A percentile compares a stretch with the other conserved stretches of the same genome.
phyloP scores from a whole-genome alignment of 2,797 vertebrate species.

The Acanthornis magna region DNA sequence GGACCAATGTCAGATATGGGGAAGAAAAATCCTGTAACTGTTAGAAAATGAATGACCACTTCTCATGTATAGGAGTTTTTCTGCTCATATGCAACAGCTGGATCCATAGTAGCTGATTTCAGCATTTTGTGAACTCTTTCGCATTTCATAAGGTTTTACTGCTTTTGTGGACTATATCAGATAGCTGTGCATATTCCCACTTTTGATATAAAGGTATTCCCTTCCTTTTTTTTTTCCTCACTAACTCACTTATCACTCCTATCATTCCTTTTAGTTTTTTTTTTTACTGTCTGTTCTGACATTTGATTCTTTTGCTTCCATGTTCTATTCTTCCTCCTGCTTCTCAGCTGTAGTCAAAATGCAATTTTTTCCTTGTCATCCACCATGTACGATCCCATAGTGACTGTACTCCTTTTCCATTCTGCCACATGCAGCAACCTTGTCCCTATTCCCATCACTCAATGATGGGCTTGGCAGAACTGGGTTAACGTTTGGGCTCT shows the following conservation, averaged over 20 bases:
- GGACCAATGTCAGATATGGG: background rate
- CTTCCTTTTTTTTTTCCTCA: background rate
- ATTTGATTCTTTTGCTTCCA: background rate
- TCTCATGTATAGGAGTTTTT: background rate
- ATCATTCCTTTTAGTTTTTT: background rate
- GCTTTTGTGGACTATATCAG: background rate
- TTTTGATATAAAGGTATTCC: background rate
- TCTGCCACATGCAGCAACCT: background rate
- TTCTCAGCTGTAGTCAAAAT: background rate
- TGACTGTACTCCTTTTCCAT: background rate
- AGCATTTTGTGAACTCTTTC: background rate
- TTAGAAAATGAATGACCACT: background rate
- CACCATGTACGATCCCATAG: background rate
- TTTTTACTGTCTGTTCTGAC: background rate
- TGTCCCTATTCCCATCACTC: background rate
- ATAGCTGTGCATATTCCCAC: background rate
- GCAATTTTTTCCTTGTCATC: background rate
- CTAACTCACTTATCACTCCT: background rate
- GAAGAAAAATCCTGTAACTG: background rate
- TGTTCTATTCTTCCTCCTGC: background rate
- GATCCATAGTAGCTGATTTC: background rate
- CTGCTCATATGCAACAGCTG: background rate
- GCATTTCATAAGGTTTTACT: background rate
- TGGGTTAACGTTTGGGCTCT: background rate
- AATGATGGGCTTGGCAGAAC: background rate